Evolutionary conservation across 2,113 vertebrate genomes (phyloP).

Genomic region (Pelobates fuscus): DNA sequence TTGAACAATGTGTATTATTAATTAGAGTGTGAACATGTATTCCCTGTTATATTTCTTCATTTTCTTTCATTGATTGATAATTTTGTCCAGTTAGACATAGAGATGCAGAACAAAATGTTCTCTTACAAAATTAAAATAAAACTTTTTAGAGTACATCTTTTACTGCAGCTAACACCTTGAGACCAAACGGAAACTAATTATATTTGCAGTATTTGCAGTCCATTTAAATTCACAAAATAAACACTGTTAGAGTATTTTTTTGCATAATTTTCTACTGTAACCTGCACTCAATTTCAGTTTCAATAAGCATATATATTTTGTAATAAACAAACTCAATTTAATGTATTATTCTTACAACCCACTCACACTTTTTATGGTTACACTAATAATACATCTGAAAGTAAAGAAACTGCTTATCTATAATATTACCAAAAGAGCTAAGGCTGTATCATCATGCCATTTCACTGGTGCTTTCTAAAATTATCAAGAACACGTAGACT

Average conservation of each 20-base stretch:
- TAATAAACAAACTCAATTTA: conserved; percentile 20
- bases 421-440: background rate
- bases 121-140: no score
- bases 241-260: conserved; percentile 17
- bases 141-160: no score
- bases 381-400: conserved; percentile 13
- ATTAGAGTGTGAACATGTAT: no score
- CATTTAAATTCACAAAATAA: conserved; percentile 24
- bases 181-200: background rate
- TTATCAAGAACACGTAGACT: background rate
- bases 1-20: no score
- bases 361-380: conserved; percentile 16
- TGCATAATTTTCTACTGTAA: conserved; percentile 17
- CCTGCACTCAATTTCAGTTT: background rate
- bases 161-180: background rate
- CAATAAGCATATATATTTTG: background rate
- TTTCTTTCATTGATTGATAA: no score
- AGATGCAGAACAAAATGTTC: no score
- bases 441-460: background rate
- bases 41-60: no score
- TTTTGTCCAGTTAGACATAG: no score
- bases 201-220: background rate
- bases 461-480: conserved; percentile 12
- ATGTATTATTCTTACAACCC: conserved; percentile 7
- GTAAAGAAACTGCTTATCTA: background rate